phyloP scores from a whole-genome alignment of 1,140 invertebrate species.

The Drosophila mauritiana region DNA sequence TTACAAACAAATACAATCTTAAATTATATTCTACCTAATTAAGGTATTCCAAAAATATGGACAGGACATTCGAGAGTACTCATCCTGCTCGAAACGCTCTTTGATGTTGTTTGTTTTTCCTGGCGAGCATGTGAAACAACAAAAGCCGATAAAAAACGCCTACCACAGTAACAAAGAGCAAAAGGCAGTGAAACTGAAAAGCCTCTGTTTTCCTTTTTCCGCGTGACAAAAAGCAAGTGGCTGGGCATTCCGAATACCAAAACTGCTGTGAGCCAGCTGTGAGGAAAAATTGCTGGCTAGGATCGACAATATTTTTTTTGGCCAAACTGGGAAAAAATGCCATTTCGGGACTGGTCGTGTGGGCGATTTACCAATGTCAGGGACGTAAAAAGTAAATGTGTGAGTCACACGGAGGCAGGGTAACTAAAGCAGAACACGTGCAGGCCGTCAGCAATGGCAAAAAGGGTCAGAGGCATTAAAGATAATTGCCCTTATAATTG shows the following conservation, averaged over 20 bases:
- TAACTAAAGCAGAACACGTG: slow-evolving; percentile 51
- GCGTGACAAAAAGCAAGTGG: slow-evolving; percentile 18
- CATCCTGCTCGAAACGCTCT: slow-evolving; percentile 7
- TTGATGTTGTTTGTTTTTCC: slow-evolving; percentile 35
- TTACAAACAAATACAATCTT: neutral
- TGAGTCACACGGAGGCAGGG: neutral
- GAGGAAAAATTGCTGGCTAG: slow-evolving; percentile 31
- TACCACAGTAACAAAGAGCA: slow-evolving; percentile 22
- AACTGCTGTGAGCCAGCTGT: slow-evolving; percentile 26
- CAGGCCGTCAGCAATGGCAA: slow-evolving; percentile 39
- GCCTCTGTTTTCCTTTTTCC: slow-evolving; percentile 7
- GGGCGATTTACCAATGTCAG: slow-evolving; percentile 58
- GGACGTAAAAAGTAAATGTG: slow-evolving; percentile 37
- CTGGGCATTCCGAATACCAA: slow-evolving; percentile 24
- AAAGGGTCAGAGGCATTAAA: slow-evolving; percentile 73
- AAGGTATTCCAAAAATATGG: neutral
- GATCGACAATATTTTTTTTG: slow-evolving; percentile 4
- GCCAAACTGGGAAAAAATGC: slow-evolving; percentile 28
- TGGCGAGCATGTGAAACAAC: slow-evolving; percentile 7
- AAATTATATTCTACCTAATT: neutral
- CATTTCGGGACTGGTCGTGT: slow-evolving; percentile 49
- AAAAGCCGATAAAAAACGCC: slow-evolving; percentile 20
- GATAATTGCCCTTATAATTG: slow-evolving; percentile 77
- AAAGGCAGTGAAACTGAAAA: slow-evolving; percentile 29
- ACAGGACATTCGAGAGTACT: neutral